phyloP scores from a whole-genome alignment of 2,888 invertebrate species.

The Ectemnius continuus region DNA sequence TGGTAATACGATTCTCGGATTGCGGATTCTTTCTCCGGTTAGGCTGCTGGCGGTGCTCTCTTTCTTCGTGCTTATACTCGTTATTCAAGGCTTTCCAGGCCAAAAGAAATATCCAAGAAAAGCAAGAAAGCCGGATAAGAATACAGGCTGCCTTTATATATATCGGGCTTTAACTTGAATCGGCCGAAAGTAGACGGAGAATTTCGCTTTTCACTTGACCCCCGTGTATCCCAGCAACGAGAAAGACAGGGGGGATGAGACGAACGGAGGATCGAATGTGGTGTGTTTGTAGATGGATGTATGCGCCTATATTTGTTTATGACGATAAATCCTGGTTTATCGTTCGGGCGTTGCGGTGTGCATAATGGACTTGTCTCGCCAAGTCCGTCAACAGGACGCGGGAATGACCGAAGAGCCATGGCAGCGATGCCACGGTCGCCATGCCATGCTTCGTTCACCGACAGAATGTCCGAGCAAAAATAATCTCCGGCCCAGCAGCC shows the following conservation, averaged over 20 bases:
- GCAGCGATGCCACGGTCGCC: background rate
- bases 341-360: slow-evolving; percentile 26
- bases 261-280: too few species aligned
- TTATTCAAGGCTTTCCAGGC: background rate
- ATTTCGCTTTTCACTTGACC: too few species aligned
- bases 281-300: too few species aligned
- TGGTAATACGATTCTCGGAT: background rate
- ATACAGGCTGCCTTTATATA: slow-evolving; percentile 14
- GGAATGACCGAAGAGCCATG: slow-evolving; percentile 20
- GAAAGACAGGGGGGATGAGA: too few species aligned
- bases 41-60: background rate
- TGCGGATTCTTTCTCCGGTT: slow-evolving; percentile 5
- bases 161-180: slow-evolving; percentile 7
- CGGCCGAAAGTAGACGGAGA: background rate
- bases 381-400: slow-evolving; percentile 34
- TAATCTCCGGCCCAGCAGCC: slow-evolving; percentile 25
- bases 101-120: background rate
- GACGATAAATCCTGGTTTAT: slow-evolving; percentile 55
- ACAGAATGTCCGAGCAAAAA: slow-evolving; percentile 33
- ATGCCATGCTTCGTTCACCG: background rate
- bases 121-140: background rate
- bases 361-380: slow-evolving; percentile 46
- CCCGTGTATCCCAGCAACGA: too few species aligned
- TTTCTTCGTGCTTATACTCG: background rate
- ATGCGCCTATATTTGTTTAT: slow-evolving; percentile 46